These are phyloP conservation scores for Plecotus auritus DNA, from an alignment of 2,113 vertebrate genomes.

Conservation along the genomic window DNA sequence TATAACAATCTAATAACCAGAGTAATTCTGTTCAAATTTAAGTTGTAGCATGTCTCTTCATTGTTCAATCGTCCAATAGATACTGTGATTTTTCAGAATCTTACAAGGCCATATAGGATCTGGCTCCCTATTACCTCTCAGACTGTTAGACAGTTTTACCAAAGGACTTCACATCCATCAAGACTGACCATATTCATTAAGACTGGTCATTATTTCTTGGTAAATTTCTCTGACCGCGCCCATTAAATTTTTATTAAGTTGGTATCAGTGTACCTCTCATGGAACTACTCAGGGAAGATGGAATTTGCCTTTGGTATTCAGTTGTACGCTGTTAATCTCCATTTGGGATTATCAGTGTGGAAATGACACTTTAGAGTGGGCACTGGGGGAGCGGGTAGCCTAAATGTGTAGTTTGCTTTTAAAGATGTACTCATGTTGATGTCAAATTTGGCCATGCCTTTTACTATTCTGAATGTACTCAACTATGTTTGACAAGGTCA, in stretches of 20 bases:
- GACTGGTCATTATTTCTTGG: neutral
- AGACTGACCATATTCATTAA: neutral
- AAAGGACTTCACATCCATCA: neutral
- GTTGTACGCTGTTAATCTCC: neutral
- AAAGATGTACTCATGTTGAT: neutral
- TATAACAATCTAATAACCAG: neutral
- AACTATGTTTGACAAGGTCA: neutral
- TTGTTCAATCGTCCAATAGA: neutral
- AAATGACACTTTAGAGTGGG: neutral
- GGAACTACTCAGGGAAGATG: neutral
- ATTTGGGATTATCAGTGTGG: neutral
- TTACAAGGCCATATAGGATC: neutral
- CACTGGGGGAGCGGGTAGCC: rapidly evolving
- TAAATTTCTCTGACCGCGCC: neutral
- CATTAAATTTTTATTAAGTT: neutral
- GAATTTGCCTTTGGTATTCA: neutral
- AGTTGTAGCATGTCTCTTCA: neutral
- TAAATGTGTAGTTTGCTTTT: neutral
- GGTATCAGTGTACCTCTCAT: neutral
- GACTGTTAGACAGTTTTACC: neutral
- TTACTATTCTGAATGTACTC: neutral
- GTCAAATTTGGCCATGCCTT: neutral
- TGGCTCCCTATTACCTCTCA: neutral
- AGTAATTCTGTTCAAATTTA: neutral
- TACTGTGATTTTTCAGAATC: neutral